Conservation (phyloP, 2,113 vertebrate genomes). For the Misgurnus anguillicaudatus region DNA sequence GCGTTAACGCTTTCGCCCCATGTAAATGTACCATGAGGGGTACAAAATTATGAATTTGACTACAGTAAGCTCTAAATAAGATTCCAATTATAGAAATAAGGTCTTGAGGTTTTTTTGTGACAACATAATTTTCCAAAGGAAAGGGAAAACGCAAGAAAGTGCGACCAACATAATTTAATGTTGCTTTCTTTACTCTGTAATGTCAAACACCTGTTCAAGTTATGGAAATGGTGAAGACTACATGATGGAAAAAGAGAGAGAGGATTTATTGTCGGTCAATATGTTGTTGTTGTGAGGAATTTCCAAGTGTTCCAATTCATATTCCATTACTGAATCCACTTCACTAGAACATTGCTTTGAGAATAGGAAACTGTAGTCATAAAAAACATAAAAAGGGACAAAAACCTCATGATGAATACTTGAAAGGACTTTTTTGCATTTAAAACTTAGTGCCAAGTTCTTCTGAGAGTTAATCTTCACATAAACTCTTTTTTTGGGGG, state of each 20-base stretch:
- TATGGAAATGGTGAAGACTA: background rate
- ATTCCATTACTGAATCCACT: background rate
- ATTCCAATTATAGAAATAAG: too few species aligned
- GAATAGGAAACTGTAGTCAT: background rate
- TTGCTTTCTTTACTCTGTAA: background rate
- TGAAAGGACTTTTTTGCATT: background rate
- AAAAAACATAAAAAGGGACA: background rate
- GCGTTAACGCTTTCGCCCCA: too few species aligned
- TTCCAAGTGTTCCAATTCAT: background rate
- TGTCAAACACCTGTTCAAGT: slow-evolving; percentile 1
- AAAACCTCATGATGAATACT: background rate
- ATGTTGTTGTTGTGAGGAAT: background rate
- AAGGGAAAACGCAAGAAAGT: background rate
- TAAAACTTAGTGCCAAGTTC: background rate
- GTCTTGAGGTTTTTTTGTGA: too few species aligned
- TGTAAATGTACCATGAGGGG: too few species aligned
- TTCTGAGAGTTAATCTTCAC: background rate
- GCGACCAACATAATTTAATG: background rate
- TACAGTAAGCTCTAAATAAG: too few species aligned
- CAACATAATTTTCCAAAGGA: too few species aligned
- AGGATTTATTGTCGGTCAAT: background rate
- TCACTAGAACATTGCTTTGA: background rate
- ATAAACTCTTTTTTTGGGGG: background rate
- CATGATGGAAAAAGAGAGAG: background rate
- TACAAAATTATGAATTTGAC: too few species aligned